These are phyloP conservation scores for Antigone vipio DNA, from an alignment of 2,113 vertebrate genomes.

Conservation along the genomic window DNA sequence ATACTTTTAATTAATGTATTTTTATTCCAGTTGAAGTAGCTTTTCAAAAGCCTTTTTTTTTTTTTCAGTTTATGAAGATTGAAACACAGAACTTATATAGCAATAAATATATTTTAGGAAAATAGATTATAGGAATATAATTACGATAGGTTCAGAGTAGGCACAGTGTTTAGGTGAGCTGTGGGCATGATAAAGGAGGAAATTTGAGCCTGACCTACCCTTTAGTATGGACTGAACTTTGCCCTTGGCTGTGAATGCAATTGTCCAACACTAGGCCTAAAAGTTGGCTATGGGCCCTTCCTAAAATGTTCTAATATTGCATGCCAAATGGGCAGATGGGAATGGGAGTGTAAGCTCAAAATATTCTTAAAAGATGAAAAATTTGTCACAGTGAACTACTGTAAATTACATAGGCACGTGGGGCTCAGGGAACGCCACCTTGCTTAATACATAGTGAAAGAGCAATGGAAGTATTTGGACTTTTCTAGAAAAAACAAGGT, in stretches of 20 bases:
- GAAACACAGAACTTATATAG: not conserved
- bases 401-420: not conserved
- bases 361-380: not conserved
- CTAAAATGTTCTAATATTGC: not conserved
- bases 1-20: not conserved
- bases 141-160: not conserved
- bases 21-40: not conserved
- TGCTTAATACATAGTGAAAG: not conserved
- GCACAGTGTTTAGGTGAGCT: not conserved
- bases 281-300: not conserved
- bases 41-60: not conserved
- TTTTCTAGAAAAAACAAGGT: not conserved
- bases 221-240: not conserved
- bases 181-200: not conserved
- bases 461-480: not conserved
- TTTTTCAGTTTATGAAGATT: not conserved
- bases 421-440: not conserved
- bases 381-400: not conserved
- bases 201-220: not conserved
- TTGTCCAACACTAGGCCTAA: not conserved
- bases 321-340: not conserved
- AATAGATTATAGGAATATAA: not conserved
- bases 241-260: not conserved
- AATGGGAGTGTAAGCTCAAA: not conserved
- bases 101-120: not conserved